Evolutionary conservation across 2,888 invertebrate species (phyloP).

Genomic region (Drosophila imparisetae): DNA sequence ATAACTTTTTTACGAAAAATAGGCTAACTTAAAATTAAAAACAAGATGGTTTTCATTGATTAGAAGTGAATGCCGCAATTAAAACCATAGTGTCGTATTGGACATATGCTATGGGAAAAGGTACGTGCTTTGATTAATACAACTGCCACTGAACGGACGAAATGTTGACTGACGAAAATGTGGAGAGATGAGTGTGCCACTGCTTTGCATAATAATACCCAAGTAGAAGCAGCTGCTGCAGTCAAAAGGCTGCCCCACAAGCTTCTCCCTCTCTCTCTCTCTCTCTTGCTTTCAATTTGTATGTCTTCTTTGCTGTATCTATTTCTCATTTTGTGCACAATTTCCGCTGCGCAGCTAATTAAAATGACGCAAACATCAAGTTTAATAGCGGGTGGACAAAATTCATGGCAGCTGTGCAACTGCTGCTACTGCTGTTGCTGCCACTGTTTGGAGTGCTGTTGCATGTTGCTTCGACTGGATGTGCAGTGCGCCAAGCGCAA

Average conservation of each 20-base stretch:
- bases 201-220: slow-evolving; percentile 76
- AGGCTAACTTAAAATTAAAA: background rate
- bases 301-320: background rate
- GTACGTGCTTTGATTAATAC: slow-evolving; percentile 61
- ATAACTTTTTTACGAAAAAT: background rate
- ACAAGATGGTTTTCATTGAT: background rate
- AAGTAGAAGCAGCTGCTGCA: slow-evolving; percentile 13
- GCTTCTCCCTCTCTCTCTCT: background rate
- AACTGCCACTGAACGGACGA: slow-evolving; percentile 37
- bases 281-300: background rate
- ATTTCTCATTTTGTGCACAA: slow-evolving; percentile 43
- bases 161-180: slow-evolving; percentile 1
- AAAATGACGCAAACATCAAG: slow-evolving; percentile 71
- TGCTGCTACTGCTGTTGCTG: background rate
- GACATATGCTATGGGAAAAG: background rate
- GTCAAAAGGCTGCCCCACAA: slow-evolving; percentile 13
- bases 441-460: slow-evolving; percentile 11
- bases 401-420: slow-evolving; percentile 5
- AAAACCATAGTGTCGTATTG: background rate
- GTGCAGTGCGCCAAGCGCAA: slow-evolving; percentile 12
- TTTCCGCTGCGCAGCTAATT: slow-evolving; percentile 75
- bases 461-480: background rate
- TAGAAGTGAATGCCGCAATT: background rate
- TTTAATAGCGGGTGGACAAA: slow-evolving; percentile 31
- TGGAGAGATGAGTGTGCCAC: slow-evolving; percentile 26